phyloP scores from a whole-genome alignment of 2,113 vertebrate species.

The Mesembrinibis cayennensis region DNA sequence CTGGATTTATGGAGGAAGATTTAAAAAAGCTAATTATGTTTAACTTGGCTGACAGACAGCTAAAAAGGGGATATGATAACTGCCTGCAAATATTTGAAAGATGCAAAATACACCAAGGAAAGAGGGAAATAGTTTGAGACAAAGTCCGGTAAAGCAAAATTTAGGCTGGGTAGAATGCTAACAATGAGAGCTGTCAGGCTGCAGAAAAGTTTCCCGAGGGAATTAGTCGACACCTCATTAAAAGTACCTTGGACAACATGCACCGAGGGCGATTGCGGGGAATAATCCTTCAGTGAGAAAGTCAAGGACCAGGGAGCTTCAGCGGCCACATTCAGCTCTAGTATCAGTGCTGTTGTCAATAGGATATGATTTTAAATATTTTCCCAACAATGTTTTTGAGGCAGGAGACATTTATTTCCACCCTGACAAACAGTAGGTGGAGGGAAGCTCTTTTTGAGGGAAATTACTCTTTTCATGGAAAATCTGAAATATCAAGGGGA shows the following conservation, averaged over 20 bases:
- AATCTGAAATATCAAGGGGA: background rate
- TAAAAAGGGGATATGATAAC: constrained; percentile 53
- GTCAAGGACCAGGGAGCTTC: background rate
- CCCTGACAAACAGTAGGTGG: background rate
- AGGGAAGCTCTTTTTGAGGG: background rate
- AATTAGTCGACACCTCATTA: constrained; percentile 42
- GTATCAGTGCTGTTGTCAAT: background rate
- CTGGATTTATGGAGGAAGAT: constrained; percentile 57
- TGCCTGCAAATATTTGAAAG: constrained; percentile 63
- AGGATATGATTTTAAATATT: background rate
- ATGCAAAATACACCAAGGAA: constrained; percentile 48
- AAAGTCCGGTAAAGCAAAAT: constrained; percentile 28
- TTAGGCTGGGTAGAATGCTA: constrained; percentile 35
- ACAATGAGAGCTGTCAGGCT: constrained; percentile 51
- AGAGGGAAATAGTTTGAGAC: constrained; percentile 19
- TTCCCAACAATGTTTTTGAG: background rate
- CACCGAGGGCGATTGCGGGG: background rate
- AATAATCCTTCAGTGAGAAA: constrained; percentile 9
- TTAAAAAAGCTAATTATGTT: constrained; percentile 65
- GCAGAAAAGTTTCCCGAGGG: constrained; percentile 4
- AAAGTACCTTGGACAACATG: constrained; percentile 9
- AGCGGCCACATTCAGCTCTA: background rate
- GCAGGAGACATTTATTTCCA: background rate
- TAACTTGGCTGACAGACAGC: constrained; percentile 56
- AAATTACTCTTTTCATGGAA: background rate